Evolutionary conservation across 2,888 invertebrate species (phyloP).

Genomic region (Megastigmus dorsalis): DNA sequence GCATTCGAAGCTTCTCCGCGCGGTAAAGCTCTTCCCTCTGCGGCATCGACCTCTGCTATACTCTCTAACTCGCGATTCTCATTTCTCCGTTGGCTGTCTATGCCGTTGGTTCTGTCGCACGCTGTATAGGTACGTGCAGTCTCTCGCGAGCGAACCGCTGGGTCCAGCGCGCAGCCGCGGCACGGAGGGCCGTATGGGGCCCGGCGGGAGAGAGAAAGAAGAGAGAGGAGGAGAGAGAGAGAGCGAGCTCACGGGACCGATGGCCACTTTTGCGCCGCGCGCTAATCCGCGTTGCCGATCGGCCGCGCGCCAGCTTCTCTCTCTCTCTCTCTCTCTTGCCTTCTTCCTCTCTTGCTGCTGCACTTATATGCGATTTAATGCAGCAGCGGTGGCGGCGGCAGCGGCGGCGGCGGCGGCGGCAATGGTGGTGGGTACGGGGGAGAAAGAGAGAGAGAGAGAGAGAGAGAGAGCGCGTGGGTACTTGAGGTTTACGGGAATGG

Average conservation of each 20-base stretch:
- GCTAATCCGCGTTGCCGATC: slow-evolving; percentile 72
- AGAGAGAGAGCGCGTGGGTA: slow-evolving; percentile 41
- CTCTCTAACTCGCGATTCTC: not conserved
- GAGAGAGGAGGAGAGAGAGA: not conserved
- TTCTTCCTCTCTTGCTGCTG: slow-evolving; percentile 22
- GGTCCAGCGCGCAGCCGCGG: not conserved
- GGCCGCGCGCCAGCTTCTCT: slow-evolving; percentile 48
- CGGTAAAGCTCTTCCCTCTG: not conserved
- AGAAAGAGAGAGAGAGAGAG: slow-evolving; percentile 8
- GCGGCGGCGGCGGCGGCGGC: no score
- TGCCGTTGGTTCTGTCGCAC: not conserved
- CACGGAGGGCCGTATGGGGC: not conserved
- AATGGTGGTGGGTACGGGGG: not conserved
- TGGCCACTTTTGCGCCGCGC: slow-evolving; percentile 63
- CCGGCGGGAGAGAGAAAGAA: not conserved
- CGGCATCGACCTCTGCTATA: no score
- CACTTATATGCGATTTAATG: slow-evolving; percentile 47
- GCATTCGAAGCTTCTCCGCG: not conserved
- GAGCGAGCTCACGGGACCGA: slow-evolving; percentile 53
- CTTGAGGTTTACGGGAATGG: slow-evolving; percentile 53
- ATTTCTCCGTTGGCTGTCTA: not conserved
- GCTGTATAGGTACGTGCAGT: no score
- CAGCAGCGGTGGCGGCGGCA: slow-evolving; percentile 16
- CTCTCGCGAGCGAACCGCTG: not conserved
- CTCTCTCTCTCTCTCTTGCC: slow-evolving; percentile 30